Evolutionary conservation across 2,888 invertebrate genomes (phyloP).

Genomic region (Amorpha juglandis): DNA sequence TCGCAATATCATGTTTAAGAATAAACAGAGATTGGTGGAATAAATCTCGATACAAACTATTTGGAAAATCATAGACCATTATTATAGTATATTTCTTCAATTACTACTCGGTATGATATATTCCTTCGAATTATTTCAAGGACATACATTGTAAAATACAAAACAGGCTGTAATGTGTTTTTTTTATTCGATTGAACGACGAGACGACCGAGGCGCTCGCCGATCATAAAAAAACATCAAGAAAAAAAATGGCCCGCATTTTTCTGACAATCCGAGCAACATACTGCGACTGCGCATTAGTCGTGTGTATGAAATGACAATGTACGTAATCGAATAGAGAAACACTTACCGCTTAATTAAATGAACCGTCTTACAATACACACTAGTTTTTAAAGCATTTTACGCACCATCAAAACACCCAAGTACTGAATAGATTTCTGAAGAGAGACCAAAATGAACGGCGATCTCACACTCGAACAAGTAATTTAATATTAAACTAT

Average conservation of each 20-base stretch:
- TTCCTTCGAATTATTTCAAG: no score
- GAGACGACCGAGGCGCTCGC: no score
- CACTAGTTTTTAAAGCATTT: conserved; percentile 51
- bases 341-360: conserved; percentile 1
- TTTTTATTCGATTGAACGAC: no score
- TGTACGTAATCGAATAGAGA: conserved; percentile 9
- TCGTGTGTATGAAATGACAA: background rate
- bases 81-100: no score
- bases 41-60: no score
- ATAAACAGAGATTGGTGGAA: no score
- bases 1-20: no score
- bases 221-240: no score
- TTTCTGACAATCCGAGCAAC: background rate
- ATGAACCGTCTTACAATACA: conserved; percentile 30
- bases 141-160: no score
- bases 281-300: background rate
- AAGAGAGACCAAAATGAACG: conserved; percentile 40
- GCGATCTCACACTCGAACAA: background rate
- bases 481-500: background rate
- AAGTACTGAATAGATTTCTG: conserved; percentile 38
- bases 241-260: background rate
- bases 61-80: no score
- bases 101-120: no score
- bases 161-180: no score
- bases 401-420: conserved; percentile 55